These are phyloP conservation scores for Caretta caretta DNA, from an alignment of 2,113 vertebrate genomes.

Conservation along the genomic window DNA sequence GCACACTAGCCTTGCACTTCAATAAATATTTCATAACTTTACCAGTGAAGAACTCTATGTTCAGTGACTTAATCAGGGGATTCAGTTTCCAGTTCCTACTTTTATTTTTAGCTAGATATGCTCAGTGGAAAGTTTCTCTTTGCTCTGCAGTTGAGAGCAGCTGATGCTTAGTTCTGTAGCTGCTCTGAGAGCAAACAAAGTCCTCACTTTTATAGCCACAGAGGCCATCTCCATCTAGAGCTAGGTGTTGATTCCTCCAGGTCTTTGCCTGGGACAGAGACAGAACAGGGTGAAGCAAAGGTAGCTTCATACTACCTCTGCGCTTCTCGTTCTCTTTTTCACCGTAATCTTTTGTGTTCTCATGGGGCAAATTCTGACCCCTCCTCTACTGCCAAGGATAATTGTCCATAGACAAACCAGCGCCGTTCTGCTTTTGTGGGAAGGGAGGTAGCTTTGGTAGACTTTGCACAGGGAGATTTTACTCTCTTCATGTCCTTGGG, in stretches of 20 bases:
- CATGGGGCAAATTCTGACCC: not conserved
- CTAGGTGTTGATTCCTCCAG: not conserved
- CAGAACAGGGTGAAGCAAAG: not conserved
- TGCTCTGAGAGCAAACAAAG: not conserved
- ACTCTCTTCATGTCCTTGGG: too few relatives aligned
- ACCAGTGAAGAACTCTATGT: slow-evolving; percentile 8
- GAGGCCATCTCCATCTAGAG: rapidly evolving
- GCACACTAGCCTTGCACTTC: slow-evolving; percentile 30
- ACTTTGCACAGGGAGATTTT: not conserved
- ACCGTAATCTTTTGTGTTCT: not conserved
- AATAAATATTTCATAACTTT: slow-evolving; percentile 53
- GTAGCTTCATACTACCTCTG: not conserved
- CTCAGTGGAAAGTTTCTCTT: not conserved
- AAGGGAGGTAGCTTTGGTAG: not conserved
- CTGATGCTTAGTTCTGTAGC: not conserved
- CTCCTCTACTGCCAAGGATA: not conserved
- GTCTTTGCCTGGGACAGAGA: rapidly evolving
- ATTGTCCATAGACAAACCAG: not conserved
- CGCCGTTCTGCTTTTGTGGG: not conserved
- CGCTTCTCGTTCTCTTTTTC: rapidly evolving
- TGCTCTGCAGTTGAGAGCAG: not conserved
- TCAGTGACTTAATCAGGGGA: slow-evolving; percentile 5
- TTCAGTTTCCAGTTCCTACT: slow-evolving; percentile 59
- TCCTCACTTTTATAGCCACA: rapidly evolving
- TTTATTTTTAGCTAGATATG: slow-evolving; percentile 17